These are phyloP conservation scores for Pterostichus madidus DNA, from an alignment of 2,888 invertebrate species.

Conservation along the genomic window DNA sequence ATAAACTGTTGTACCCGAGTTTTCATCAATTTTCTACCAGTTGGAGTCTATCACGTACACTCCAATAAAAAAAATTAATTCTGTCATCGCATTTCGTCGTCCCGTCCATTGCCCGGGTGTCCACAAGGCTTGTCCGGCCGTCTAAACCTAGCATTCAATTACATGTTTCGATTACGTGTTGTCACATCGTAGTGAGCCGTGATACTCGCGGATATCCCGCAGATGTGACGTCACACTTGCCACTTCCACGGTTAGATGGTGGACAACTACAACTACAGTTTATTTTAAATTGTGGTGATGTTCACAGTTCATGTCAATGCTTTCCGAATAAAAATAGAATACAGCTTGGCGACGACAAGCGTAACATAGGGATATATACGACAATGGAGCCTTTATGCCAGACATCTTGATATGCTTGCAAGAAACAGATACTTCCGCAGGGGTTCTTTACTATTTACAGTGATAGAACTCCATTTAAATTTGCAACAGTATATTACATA, in stretches of 20 bases:
- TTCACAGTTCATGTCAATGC: too few species aligned
- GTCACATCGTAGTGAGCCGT: not conserved
- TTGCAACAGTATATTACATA: too few species aligned
- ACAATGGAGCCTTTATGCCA: too few species aligned
- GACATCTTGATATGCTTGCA: too few species aligned
- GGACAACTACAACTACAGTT: not conserved
- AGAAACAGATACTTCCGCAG: too few species aligned
- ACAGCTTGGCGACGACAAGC: too few species aligned
- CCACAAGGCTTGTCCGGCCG: not conserved
- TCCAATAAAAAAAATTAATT: constrained; percentile 14
- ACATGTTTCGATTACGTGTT: constrained; percentile 32
- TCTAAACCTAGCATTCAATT: constrained; percentile 23
- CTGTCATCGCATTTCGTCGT: not conserved
- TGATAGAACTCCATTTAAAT: too few species aligned
- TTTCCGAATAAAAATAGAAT: too few species aligned
- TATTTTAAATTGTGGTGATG: too few species aligned
- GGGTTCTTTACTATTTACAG: too few species aligned
- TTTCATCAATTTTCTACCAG: constrained; percentile 15
- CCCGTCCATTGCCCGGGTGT: not conserved
- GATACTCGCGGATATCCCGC: constrained; percentile 6
- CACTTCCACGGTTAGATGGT: not conserved
- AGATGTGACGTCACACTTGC: constrained; percentile 15
- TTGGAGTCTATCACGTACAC: constrained; percentile 8
- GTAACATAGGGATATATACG: too few species aligned
- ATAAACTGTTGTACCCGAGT: constrained; percentile 8